Evolutionary conservation across 2,888 invertebrate species (phyloP).

Genomic region (Pogonocherus hispidulus): DNA sequence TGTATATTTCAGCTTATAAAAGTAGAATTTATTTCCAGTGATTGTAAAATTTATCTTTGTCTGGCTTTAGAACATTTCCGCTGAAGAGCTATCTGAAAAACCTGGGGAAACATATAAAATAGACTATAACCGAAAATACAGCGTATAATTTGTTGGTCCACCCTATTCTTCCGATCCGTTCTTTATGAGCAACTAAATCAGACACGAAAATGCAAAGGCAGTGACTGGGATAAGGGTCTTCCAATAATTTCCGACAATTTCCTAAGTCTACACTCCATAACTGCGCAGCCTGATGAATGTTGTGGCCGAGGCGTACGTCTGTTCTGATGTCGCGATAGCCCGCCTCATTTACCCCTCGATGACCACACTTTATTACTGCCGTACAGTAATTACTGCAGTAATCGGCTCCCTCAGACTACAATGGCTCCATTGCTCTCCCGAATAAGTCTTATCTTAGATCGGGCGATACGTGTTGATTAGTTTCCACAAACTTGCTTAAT

Average conservation of each 20-base stretch:
- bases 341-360: slow-evolving; percentile 66
- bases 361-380: slow-evolving; percentile 65
- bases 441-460: slow-evolving; percentile 48
- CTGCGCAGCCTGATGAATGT: slow-evolving; percentile 31
- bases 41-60: too few relatives aligned
- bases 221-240: neutral
- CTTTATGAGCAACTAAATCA: too few relatives aligned
- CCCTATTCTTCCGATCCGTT: too few relatives aligned
- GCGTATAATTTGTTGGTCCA: too few relatives aligned
- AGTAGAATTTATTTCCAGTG: too few relatives aligned
- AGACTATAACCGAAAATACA: too few relatives aligned
- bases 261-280: slow-evolving; percentile 23
- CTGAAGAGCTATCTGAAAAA: too few relatives aligned
- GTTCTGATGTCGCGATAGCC: slow-evolving; percentile 63
- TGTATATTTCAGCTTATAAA: too few relatives aligned
- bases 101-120: too few relatives aligned
- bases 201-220: too few relatives aligned
- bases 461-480: slow-evolving; percentile 49
- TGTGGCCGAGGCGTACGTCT: slow-evolving; percentile 40
- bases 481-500: slow-evolving; percentile 42
- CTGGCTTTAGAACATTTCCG: too few relatives aligned
- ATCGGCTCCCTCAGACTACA: slow-evolving; percentile 59
- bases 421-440: slow-evolving; percentile 47
- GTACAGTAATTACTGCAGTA: slow-evolving; percentile 66
- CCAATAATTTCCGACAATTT: slow-evolving; percentile 18